These are phyloP conservation scores for Microcebus lehilahytsara DNA, from an alignment of 2,113 vertebrate genomes.

Conservation along the genomic window DNA sequence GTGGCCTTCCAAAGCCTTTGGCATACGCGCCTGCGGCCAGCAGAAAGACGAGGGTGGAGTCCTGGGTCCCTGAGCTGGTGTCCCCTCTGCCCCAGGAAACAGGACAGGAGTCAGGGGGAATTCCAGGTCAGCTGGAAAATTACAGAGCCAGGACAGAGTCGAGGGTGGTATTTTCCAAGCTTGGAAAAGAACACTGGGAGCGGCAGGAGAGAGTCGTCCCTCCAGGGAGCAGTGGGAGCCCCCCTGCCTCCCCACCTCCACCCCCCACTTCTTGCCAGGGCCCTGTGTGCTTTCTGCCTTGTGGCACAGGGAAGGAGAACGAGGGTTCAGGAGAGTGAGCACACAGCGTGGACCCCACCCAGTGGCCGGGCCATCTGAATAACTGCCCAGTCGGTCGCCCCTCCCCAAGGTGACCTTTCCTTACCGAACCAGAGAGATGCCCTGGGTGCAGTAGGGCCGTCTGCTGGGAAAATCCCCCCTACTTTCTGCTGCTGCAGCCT, in stretches of 20 bases:
- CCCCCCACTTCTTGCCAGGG: not conserved
- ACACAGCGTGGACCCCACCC: not conserved
- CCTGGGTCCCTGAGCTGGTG: not conserved
- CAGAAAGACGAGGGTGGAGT: conserved; percentile 21
- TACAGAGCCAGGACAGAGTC: conserved; percentile 40
- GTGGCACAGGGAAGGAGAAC: not conserved
- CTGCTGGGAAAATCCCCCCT: not conserved
- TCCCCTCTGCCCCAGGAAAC: conserved; percentile 38
- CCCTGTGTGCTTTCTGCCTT: not conserved
- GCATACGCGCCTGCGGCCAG: not conserved
- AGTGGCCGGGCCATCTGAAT: not conserved
- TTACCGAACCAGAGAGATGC: not conserved
- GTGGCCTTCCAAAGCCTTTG: not conserved
- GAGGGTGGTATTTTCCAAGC: conserved; percentile 61
- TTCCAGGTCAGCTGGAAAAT: conserved; percentile 74
- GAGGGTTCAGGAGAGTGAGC: not conserved
- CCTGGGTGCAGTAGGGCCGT: not conserved
- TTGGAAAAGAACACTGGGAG: not conserved
- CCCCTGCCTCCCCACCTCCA: not conserved
- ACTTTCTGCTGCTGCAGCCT: not conserved
- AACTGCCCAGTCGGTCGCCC: not conserved
- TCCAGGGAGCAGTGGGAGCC: not conserved
- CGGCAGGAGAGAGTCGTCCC: not conserved
- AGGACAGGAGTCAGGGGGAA: conserved; percentile 55
- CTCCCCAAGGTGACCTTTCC: not conserved